A percentile compares a stretch with the other conserved stretches of the same genome.
These are phyloP conservation scores for Drosophila subsilvestris DNA, from an alignment of 2,888 invertebrate species.

Conservation along the genomic window DNA sequence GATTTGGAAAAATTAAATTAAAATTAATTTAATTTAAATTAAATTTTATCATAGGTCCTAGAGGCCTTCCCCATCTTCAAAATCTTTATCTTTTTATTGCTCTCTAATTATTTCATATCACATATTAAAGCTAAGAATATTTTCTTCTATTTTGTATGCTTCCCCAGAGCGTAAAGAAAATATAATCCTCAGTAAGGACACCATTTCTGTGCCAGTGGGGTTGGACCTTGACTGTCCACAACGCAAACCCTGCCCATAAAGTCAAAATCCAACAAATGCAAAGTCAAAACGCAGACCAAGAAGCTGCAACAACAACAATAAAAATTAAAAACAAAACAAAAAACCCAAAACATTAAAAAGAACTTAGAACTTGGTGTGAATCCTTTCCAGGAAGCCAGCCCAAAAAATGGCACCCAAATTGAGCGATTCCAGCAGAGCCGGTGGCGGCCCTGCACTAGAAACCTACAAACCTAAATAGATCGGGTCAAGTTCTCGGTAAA, in stretches of 20 bases:
- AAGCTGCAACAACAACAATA: neutral
- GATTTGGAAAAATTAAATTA: too few species aligned
- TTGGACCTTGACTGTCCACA: conserved; percentile 24
- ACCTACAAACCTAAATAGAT: conserved; percentile 74
- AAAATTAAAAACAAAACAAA: conserved; percentile 30
- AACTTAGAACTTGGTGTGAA: conserved; percentile 27
- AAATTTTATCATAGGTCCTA: too few species aligned
- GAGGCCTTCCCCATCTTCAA: too few species aligned
- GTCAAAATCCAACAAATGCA: conserved; percentile 71
- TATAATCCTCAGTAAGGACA: neutral
- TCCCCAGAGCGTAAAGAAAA: neutral
- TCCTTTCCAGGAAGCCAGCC: conserved; percentile 51
- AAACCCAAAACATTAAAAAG: conserved; percentile 50
- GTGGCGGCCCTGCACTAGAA: conserved; percentile 66
- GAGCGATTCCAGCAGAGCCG: conserved; percentile 20
- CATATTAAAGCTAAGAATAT: neutral
- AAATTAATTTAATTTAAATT: too few species aligned
- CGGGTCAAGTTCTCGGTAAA: conserved; percentile 54
- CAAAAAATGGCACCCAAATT: conserved; percentile 34
- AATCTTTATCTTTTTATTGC: too few species aligned
- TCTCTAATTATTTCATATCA: too few species aligned
- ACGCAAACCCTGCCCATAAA: conserved; percentile 46
- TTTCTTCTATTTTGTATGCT: neutral
- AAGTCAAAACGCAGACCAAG: conserved; percentile 70
- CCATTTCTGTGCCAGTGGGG: neutral